Base-by-base conservation (phyloP, 2,797 vertebrate genomes). In the Eutrigla gurnardus region DNA sequence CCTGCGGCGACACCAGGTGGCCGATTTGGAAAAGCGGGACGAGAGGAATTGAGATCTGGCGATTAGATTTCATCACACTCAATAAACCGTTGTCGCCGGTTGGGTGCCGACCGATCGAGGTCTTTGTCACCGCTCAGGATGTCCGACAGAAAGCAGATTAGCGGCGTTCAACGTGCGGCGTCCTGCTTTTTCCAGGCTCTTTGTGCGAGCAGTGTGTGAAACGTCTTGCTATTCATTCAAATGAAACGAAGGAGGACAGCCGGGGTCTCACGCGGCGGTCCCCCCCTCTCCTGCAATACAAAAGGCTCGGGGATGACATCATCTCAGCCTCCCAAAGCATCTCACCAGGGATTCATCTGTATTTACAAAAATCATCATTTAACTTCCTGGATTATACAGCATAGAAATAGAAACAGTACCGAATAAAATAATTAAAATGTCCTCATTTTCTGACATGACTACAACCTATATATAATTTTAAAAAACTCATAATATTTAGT, bases 271-370 rank as follows among this genome's bases (percentile, higher is more conserved):
- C 70, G 78, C 61, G 40, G 83, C 3, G 65, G 73, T 43, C n/a
- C 53, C 55, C 67, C 75, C 53, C 55, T 65, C 75, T 25, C 68
- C 54, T 54, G n/a, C 3, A 11, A 47, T 75, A 86, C 78, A 90
- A 90, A 88, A 65, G 64, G 37, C 73, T 87, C 73, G 74, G 61
- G 75, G 73, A 88, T 93, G 93, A 94, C 91, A 87, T 93, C 93
- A 94, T 85, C 78, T 6, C 37, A 66, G 18, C 60, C 60, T 60
- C 81, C 62, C 52, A 60, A 71, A 80, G 70, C 73, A 57, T 74
- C 77, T 82, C 58, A 66, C 43, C 35, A 17, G 54, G 61, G 49
- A 77, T 83, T 83, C 57, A 79, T 65, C 70, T 73, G 62, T 68
- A 70, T 81, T 85, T 71, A 66, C 69, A 73, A 59, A 81, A 81